Percentiles rank a stretch among this genome's conserved stretches.
Conservation (phyloP, 2,113 vertebrate species). For the Menidia beryllina region DNA sequence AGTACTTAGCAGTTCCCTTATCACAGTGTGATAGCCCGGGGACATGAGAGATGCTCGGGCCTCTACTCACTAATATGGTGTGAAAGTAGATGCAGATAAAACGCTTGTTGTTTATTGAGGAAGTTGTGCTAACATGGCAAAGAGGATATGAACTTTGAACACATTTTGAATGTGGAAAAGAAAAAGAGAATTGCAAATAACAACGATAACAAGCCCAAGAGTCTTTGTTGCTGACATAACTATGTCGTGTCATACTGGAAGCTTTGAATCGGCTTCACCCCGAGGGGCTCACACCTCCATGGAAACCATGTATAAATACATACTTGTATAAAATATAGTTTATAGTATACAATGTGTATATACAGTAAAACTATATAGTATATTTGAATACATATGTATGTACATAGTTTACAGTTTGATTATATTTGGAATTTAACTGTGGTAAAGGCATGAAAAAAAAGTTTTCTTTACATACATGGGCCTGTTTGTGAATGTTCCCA, state of each 20-base stretch:
- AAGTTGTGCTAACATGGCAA: constrained; percentile 57
- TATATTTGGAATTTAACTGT: no score
- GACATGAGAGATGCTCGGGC: constrained; percentile 69
- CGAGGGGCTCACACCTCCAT: constrained; percentile 77
- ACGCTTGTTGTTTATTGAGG: constrained; percentile 69
- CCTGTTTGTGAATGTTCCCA: background rate
- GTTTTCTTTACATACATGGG: no score
- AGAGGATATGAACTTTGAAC: constrained; percentile 74
- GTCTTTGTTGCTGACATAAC: constrained; percentile 79
- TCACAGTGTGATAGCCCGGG: constrained; percentile 74
- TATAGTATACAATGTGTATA: no score
- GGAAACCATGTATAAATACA: background rate
- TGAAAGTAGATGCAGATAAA: constrained; percentile 72
- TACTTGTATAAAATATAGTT: no score
- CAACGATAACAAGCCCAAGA: constrained; percentile 69
- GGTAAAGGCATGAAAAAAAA: no score
- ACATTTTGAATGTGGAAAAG: constrained; percentile 65
- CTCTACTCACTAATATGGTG: constrained; percentile 67
- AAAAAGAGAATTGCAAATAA: constrained; percentile 69
- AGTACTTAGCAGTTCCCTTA: constrained; percentile 77
- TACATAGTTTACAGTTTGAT: no score
- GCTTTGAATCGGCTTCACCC: constrained; percentile 86
- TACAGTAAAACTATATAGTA: no score
- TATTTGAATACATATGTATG: no score
- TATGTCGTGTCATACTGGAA: constrained; percentile 83